Base-by-base conservation (phyloP, 2,113 vertebrate species). In the Alouatta palliata region DNA sequence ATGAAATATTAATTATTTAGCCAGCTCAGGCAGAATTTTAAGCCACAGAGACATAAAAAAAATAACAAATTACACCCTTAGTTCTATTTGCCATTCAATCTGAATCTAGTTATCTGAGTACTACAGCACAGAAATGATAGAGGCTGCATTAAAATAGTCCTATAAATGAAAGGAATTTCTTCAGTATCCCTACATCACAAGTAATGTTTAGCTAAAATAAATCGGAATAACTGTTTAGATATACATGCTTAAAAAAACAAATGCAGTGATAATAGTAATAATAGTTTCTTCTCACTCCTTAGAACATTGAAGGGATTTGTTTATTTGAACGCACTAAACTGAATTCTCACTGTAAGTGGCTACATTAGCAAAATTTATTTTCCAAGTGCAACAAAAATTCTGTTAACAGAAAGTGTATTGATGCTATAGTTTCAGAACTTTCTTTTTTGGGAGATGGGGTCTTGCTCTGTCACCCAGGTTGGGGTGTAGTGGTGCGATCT, bases 1-100 rank as follows among this genome's bases (percentile, higher is more conserved):
- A 93, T 81, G 47, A 17, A 85, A 66, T 61, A 77, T n/a, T 87
- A 49, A 92, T 66, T 68, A 94, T 68, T 90, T 52, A 58, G 49
- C 40, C 91, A 94, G 68, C 40, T 52, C 21, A 20, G 64, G 80
- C 75, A 91, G 92, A 94, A 89, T 52, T 77, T 82, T 77, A 54
- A 93, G 94, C 89, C 43, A 64, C 71, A 71, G 54, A 93, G 17
- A 79, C 25, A 40, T 37, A 43, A 14, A 66, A 32, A 32, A 30
- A 64, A 35, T n/a, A n/a, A n/a, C n/a, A n/a, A n/a, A n/a, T n/a
- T 40, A 47, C 30, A 70, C n/a, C 27, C 43, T 84, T 10, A 30
- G 47, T 58, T 76, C 47, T 23, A 37, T 27, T 45, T 40, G 68
- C 70, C 68, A 37, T 23, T 92, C 66, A 10, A 49, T 81, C 71